Base-by-base conservation (phyloP, 2,113 vertebrate species). In the Pelecanoides urinatrix region DNA sequence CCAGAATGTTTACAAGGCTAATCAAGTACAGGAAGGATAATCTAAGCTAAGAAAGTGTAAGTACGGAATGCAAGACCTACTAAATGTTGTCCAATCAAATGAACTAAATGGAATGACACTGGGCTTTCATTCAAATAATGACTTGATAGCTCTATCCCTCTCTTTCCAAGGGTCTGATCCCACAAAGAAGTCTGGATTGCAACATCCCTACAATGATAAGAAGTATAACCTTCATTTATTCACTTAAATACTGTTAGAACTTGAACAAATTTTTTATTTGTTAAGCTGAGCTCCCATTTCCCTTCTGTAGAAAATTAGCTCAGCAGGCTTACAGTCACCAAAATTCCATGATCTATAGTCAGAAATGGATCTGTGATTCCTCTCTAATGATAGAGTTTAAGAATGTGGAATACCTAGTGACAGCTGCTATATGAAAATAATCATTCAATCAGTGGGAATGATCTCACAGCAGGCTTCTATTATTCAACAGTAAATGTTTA, bases 341-440 rank as follows among this genome's bases (percentile, higher is more conserved):
- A 77, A 95, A 87, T 80, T 32, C 21, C 23, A 70, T 13, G 27
- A 50, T 68, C 78, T 61, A 38, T 76, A 73, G 65, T 86, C 72
- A 94, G 86, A 94, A 95, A 95, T 38, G 34, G 32, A 74, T 90
- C 59, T 88, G 44, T 91, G 88, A 92, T 92, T 90, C 77, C 56
- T 83, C 44, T 73, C 40, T 90, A 94, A 92, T 77, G 80, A 73
- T 2, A 52, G 47, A 93, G 78, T 17, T 77, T 80, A 68, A 74
- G 81, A 90, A 91, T 62, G 42, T 85, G 73, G 73, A 90, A 83
- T 87, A 66, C 42, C 76, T 95, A 92, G 47, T 74, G 61, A 77
- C 71, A 97, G 32, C 55, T 86, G 75, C 53, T 95, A 79, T 95
- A 87, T 63, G 80, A 96, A 98, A 98, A 97, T 94, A 96, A 97